Percentiles rank a stretch among this genome's conserved stretches.
phyloP scores from a whole-genome alignment of 2,888 invertebrate species.

The Napeogenes inachia region DNA sequence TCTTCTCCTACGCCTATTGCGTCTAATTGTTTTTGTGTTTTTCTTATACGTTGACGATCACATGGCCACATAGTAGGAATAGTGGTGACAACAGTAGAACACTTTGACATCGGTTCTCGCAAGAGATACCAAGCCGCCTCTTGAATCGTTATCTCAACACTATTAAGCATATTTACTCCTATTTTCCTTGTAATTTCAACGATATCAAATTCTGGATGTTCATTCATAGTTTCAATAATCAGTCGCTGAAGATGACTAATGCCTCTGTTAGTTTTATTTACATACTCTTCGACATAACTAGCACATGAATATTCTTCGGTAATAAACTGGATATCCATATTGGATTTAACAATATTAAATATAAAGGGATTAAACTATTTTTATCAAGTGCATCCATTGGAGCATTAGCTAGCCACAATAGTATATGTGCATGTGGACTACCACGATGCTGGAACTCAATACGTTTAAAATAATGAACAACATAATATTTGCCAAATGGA shows the following conservation, averaged over 20 bases:
- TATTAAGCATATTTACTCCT: slow-evolving; percentile 30
- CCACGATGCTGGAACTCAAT: too few species aligned
- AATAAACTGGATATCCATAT: slow-evolving; percentile 48
- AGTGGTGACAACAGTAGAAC: slow-evolving; percentile 24
- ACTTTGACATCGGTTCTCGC: slow-evolving; percentile 32
- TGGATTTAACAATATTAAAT: slow-evolving; percentile 38
- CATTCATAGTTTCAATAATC: slow-evolving; percentile 40
- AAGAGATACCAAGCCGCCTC: slow-evolving; percentile 44
- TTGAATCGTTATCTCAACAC: slow-evolving; percentile 40
- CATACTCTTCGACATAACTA: slow-evolving; percentile 49
- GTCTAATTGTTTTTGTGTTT: slow-evolving; percentile 39
- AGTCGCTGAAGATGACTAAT: slow-evolving; percentile 45
- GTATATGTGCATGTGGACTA: too few species aligned
- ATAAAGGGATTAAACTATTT: slow-evolving; percentile 46
- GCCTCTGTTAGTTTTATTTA: slow-evolving; percentile 48
- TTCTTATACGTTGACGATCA: slow-evolving; percentile 42
- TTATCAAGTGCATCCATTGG: slow-evolving; percentile 28
- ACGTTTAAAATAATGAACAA: too few species aligned
- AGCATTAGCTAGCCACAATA: slow-evolving; percentile 37
- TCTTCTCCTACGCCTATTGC: slow-evolving; percentile 35
- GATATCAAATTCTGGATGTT: slow-evolving; percentile 36
- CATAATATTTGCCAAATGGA: too few species aligned
- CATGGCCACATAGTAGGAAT: slow-evolving; percentile 37
- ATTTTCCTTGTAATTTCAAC: slow-evolving; percentile 32
- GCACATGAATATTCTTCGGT: slow-evolving; percentile 54